Evolutionary conservation across 2,797 vertebrate genomes (phyloP), one percentile per base, ranked within the genome.

Genomic region (Pelochelys cantorii): DNA sequence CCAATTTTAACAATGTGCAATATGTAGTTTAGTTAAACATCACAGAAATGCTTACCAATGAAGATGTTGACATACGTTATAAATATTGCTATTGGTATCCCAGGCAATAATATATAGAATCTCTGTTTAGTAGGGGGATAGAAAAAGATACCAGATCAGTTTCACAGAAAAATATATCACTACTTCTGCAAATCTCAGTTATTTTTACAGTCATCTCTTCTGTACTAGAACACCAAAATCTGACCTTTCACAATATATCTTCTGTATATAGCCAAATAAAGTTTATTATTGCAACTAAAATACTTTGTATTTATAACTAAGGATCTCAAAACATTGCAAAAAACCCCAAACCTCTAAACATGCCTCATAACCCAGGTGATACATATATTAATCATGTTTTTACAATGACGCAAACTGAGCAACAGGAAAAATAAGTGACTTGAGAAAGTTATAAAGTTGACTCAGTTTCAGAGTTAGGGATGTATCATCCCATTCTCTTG

Each of bases 21-120:
- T 13, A 7, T 9, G 22, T 56, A 37, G 55, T 78, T 27, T 20
- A 17, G 11, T 83, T 60, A 31, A 56, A 78, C 22, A 20, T 2
- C 11, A 84, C 11, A 93, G 57, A 92, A 57, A 7, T 59, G 96
- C 98, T 98, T 98, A 99, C 99, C 99, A 65, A 99, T 92, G 79
- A 99, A 99, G 88, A 99, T 2, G 95, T 99, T 99, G 92, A 99
- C 98, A 78, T 95, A 96, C 0, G 98, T 98, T 96, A 99, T 95
- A 65, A 98, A 23, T 27, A 98, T 34, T 4, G 88, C 97, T 78
- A 98, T 71, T 31, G 99, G 99, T 94, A 99, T 97, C 83, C 99
- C 99, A 1, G 99, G 99, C 94, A 99, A 97, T 79, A 98, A 96
- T 87, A 98, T 0, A 87, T 99, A 99, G 97, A 95, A 99, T 98